Conservation (phyloP, 2,113 vertebrate species). For the Oophaga pumilio region DNA sequence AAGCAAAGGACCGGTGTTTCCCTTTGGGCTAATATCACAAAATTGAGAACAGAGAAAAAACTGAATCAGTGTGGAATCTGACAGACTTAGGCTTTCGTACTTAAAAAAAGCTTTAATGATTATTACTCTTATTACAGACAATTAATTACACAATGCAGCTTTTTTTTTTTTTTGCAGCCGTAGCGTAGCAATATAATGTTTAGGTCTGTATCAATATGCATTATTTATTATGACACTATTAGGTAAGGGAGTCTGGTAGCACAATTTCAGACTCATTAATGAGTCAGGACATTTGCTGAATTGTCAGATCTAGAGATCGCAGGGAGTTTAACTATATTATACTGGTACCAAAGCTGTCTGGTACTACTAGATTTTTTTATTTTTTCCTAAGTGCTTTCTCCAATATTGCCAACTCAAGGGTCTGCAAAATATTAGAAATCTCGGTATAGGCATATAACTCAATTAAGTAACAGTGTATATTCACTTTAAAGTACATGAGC, state of each 20-base stretch:
- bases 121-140: background rate
- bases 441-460: background rate
- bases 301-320: background rate
- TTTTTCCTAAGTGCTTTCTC: background rate
- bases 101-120: background rate
- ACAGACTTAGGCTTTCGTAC: background rate
- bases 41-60: constrained; percentile 70
- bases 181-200: background rate
- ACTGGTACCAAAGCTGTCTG: background rate
- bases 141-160: background rate
- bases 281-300: background rate
- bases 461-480: background rate
- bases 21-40: constrained; percentile 77
- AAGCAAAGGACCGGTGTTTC: constrained; percentile 71
- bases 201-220: constrained; percentile 15
- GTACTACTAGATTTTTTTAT: background rate
- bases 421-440: background rate
- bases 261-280: constrained; percentile 26
- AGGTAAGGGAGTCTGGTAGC: constrained; percentile 10
- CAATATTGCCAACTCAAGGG: background rate
- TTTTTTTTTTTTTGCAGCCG: background rate
- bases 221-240: constrained; percentile 31
- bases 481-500: too few relatives aligned
- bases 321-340: background rate
- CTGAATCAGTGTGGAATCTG: constrained; percentile 67